Percentiles rank a stretch among this genome's conserved stretches.
These are phyloP conservation scores for Barypeithes pellucidus DNA, from an alignment of 2,888 invertebrate genomes.

Conservation along the genomic window DNA sequence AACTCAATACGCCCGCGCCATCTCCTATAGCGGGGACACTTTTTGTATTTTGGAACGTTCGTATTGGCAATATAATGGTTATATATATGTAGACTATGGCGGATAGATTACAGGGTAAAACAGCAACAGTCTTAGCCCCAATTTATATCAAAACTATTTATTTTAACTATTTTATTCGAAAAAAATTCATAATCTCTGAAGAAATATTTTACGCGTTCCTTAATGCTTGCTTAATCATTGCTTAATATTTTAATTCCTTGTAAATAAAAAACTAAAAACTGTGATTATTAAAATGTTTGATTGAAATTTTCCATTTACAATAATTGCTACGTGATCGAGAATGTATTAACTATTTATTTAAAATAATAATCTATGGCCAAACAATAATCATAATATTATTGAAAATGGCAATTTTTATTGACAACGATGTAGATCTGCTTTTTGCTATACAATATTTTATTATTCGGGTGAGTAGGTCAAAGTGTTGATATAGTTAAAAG, in stretches of 20 bases:
- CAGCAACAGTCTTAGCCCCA: no score
- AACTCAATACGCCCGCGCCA: no score
- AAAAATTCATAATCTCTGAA: no score
- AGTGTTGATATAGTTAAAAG: background rate
- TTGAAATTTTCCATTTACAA: background rate
- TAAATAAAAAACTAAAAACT: slow-evolving; percentile 4
- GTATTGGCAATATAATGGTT: no score
- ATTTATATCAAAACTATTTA: no score
- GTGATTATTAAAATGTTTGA: no score
- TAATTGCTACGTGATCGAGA: slow-evolving; percentile 8
- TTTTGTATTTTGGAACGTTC: no score
- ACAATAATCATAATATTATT: slow-evolving; percentile 12
- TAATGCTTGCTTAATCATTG: background rate
- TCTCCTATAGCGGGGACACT: no score
- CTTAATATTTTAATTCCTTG: slow-evolving; percentile 13
- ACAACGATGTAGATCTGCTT: background rate
- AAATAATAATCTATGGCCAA: slow-evolving; percentile 4
- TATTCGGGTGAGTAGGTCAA: background rate
- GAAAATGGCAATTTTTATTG: slow-evolving; percentile 7
- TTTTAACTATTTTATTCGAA: no score
- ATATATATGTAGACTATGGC: no score
- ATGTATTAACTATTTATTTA: slow-evolving; percentile 17
- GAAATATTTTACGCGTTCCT: no score
- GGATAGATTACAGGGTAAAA: no score
- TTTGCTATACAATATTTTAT: background rate